Evolutionary conservation across 2,797 vertebrate species (phyloP).

Genomic region (Poliocrania exsul): DNA sequence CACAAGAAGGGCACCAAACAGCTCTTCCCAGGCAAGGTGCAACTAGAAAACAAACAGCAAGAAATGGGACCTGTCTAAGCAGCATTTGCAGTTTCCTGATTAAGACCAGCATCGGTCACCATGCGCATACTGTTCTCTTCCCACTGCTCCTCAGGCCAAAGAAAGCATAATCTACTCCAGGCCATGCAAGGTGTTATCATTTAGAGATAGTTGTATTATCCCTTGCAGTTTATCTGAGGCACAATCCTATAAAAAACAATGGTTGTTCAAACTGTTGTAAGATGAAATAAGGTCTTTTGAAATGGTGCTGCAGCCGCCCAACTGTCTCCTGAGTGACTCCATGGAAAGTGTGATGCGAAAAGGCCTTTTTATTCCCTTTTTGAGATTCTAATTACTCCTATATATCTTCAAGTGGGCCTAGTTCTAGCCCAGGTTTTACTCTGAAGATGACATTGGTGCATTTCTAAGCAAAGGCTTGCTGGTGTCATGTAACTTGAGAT

Average conservation of each 20-base stretch:
- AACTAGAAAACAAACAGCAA: neutral
- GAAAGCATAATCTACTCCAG: neutral
- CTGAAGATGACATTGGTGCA: neutral
- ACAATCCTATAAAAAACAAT: neutral
- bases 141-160: neutral
- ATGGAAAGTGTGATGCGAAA: neutral
- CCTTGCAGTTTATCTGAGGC: neutral
- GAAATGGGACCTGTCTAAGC: neutral
- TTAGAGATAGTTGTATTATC: neutral
- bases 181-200: neutral
- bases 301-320: neutral
- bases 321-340: neutral
- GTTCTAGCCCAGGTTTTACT: neutral
- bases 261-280: neutral
- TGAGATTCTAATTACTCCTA: neutral
- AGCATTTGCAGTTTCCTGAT: neutral
- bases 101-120: neutral
- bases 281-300: neutral
- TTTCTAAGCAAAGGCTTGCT: neutral
- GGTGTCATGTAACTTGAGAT: neutral
- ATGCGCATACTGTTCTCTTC: neutral
- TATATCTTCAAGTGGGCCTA: neutral
- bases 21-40: neutral
- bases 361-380: neutral
- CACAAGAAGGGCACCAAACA: rapidly evolving